phyloP scores from a whole-genome alignment of 1,140 invertebrate genomes.

The Drosophila murphyi region DNA sequence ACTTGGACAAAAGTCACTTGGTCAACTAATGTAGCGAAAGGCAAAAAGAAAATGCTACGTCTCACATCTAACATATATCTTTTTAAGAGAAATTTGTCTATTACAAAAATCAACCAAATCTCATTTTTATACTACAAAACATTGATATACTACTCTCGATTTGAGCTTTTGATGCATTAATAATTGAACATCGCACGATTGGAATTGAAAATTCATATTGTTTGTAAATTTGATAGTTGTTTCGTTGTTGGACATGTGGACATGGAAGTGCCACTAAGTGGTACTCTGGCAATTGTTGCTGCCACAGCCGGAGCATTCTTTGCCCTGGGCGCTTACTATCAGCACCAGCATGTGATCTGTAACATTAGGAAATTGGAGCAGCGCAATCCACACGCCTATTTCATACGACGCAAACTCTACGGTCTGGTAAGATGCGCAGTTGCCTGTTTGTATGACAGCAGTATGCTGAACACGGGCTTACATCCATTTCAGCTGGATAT shows the following conservation, averaged over 20 bases:
- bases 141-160: slow-evolving; percentile 22
- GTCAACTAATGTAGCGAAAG: slow-evolving; percentile 15
- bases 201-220: not conserved
- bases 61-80: no score
- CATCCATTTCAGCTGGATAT: slow-evolving; percentile 47
- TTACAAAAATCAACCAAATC: not conserved
- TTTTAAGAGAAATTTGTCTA: not conserved
- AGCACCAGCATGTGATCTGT: slow-evolving; percentile 62
- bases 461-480: not conserved
- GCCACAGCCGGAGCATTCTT: slow-evolving; percentile 70
- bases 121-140: slow-evolving; percentile 7
- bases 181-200: not conserved
- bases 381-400: slow-evolving; percentile 65
- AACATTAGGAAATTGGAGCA: slow-evolving; percentile 63
- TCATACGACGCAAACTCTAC: slow-evolving; percentile 65
- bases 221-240: slow-evolving; percentile 12
- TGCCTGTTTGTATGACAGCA: not conserved
- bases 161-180: not conserved
- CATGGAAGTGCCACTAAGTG: slow-evolving; percentile 42
- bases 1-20: not conserved
- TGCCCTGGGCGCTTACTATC: slow-evolving; percentile 69
- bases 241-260: slow-evolving; percentile 31
- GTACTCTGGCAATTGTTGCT: slow-evolving; percentile 54
- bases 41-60: not conserved
- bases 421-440: slow-evolving; percentile 42